Conservation (phyloP, 2,113 vertebrate species). For the Oreotrochilus melanogaster region DNA sequence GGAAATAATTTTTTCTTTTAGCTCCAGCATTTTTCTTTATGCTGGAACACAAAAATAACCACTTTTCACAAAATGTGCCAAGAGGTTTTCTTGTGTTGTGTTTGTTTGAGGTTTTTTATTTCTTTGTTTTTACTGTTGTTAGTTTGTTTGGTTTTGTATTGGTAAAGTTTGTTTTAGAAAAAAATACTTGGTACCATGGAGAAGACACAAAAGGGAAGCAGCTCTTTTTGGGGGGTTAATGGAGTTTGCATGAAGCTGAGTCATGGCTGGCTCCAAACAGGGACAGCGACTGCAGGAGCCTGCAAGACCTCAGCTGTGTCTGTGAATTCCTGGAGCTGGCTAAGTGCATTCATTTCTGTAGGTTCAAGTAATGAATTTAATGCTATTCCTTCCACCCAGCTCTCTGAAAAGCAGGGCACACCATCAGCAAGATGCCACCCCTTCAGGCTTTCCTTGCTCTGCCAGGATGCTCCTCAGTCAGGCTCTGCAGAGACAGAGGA, state of each 20-base stretch:
- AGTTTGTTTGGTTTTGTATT: not conserved
- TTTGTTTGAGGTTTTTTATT: no score
- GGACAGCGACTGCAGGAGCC: constrained; percentile 7
- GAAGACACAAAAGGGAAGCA: not conserved
- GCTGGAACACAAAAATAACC: not conserved
- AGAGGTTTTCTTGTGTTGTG: not conserved
- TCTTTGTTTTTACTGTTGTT: not conserved
- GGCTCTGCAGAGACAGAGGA: not conserved
- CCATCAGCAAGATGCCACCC: not conserved
- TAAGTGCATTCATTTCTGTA: not conserved
- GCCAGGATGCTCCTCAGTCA: not conserved
- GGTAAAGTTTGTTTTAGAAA: not conserved
- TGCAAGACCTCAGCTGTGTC: not conserved
- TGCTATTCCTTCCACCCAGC: not conserved
- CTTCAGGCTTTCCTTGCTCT: not conserved
- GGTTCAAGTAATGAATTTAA: not conserved
- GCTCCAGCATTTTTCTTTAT: not conserved
- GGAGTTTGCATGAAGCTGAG: constrained; percentile 13
- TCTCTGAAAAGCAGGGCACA: not conserved
- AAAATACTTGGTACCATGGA: not conserved
- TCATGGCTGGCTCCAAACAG: not conserved
- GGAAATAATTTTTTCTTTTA: not conserved
- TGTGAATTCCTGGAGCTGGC: constrained; percentile 35
- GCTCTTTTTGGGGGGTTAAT: not conserved
- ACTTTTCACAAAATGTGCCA: not conserved